Base-by-base conservation (phyloP, 2,113 vertebrate species). In the Oreocharis arfaki region DNA sequence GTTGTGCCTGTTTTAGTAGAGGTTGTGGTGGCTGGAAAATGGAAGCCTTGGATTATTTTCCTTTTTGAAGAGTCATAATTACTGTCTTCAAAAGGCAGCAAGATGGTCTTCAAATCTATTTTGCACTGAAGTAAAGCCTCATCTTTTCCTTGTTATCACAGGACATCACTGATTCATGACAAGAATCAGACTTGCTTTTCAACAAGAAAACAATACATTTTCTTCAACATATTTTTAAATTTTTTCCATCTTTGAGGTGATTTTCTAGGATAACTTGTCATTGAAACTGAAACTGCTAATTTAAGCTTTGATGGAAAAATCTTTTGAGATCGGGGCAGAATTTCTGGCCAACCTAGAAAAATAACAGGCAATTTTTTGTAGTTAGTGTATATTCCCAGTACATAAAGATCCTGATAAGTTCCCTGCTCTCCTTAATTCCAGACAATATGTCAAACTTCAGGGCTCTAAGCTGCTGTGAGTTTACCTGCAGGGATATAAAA, bases 351-450 rank as follows among this genome's bases (percentile, higher is more conserved):
- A 18, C 18, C 11, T 70, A 71, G 57, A 4, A 39, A 76, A 33
- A 52, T 13, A 6, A 8, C 10, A 15, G 10, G 7, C 3, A 24
- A 3, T 39, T 14, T 83, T 64, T 83, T 9, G 8, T 33, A 42
- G n/a, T 65, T 79, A 61, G 20, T 1, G 8, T 74, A 10, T 67
- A 32, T 26, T 80, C 22, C 30, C 14, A 28, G 18, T 37, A n/a
- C 11, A 11, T 18, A 55, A 71, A 82, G 74, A 39, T 50, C n/a
- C 11, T 0, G 1, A 0, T 22, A 37, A 73, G 0, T 74, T 94
- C 19, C 7, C 27, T 0, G 0, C 33, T 87, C 16, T 52, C 81
- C n/a, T 70, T 55, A 77, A 44, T 84, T 80, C 39, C 23, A 92
- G 50, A 14, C 13, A 26, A 5, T 39, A 9, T 0, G 0, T 60